Evolutionary conservation across 2,888 invertebrate species (phyloP), one percentile per base, ranked within the genome.

Genomic region (Petrolisthes cinctipes): DNA sequence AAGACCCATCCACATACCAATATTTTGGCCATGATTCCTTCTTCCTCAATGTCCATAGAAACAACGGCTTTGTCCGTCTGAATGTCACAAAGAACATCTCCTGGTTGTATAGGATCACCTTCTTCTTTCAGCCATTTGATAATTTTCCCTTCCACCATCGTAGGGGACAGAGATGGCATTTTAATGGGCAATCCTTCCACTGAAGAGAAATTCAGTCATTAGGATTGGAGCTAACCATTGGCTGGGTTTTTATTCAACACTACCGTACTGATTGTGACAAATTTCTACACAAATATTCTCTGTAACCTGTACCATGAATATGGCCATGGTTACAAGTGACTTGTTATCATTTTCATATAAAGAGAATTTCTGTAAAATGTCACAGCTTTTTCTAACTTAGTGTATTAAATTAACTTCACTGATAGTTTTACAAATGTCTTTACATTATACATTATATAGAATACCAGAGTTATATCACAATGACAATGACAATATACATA

Each of bases 51-150:
- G 91, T 95, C 95, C 91, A 95, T 93, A 4, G 94, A 93, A 91
- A 95, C 93, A 2, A 95, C 94, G 85, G 95, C 95, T 92, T 95
- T 95, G 92, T 95, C 95, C 0, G 95, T 95, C 92, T 95, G 94
- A 91, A 95, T 94, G 91, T 95, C 95, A 92, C 95, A 95, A 4
- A 95, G 91, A 5, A 94, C 93, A 92, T 95, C 95, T 11, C 95
- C 95, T 37, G 95, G 92, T 51, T 92, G 91, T 57, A 94, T 92
- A 5, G 92, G 85, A 68, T 94, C 94, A 90, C 95, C 95, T 93
- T 94, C 94, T 89, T 94, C 93, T 91, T 94, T 94, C 20, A 93
- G 87, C 94, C 94, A 94, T 91, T 94, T 94, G 0, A 94, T 93
- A 66, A 94, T 94, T 0, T 94, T 95, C 7, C 95, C 95, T 91